Evolutionary conservation across 2,113 vertebrate species (phyloP).

Genomic region (Jacana jacana): DNA sequence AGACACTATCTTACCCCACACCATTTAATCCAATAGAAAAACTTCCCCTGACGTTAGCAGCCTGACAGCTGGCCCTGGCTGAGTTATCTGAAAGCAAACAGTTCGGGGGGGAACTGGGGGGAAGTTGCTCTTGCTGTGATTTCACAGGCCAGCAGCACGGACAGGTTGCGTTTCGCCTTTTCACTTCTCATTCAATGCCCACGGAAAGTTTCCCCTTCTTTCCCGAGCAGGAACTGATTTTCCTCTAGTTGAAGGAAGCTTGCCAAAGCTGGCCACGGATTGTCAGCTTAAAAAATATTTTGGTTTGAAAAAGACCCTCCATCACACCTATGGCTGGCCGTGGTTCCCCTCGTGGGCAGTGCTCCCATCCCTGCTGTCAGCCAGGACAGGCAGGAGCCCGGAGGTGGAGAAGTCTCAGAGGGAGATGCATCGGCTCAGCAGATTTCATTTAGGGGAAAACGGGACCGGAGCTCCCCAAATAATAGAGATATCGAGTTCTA

Average conservation of each 20-base stretch:
- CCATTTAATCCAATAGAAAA: not conserved
- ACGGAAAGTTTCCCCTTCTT: not conserved
- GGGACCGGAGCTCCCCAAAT: not conserved
- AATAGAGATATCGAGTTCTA: conserved; percentile 53
- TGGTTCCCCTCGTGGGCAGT: not conserved
- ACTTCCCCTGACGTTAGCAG: not conserved
- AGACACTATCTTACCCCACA: not conserved
- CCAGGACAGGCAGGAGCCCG: not conserved
- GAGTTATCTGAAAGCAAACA: not conserved
- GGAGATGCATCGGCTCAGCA: not conserved
- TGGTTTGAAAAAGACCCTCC: not conserved
- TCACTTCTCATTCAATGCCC: not conserved
- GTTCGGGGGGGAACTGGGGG: not conserved
- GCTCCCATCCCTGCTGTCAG: not conserved
- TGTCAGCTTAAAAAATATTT: not conserved
- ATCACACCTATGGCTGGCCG: not conserved
- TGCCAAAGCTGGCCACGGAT: not conserved
- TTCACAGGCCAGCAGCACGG: not conserved
- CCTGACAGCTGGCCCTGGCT: not conserved
- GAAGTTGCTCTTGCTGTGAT: not conserved
- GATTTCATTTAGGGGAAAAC: not conserved
- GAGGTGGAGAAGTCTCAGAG: not conserved
- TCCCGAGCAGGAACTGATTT: not conserved
- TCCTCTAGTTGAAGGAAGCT: not conserved
- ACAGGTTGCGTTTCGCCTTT: conserved; percentile 28